Percentiles rank a stretch among this genome's conserved stretches.
Evolutionary conservation across 64 coral and sea anemone species (phyloP).

Genomic region (Pocillopora verrucosa): DNA sequence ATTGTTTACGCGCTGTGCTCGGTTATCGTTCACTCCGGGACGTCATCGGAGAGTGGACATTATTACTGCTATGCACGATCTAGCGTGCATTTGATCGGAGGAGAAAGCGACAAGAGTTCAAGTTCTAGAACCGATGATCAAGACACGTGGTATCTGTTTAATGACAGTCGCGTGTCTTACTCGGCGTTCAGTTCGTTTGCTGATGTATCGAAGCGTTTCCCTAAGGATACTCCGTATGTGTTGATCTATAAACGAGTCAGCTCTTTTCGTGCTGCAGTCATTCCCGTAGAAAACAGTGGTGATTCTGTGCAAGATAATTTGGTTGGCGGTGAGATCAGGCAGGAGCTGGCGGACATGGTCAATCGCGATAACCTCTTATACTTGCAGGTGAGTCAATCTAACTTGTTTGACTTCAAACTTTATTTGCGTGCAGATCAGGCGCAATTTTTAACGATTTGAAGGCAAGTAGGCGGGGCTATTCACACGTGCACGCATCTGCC

Average conservation of each 20-base stretch:
- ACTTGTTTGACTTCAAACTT: not conserved
- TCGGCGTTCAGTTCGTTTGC: slow-evolving; percentile 73
- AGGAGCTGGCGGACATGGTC: slow-evolving; percentile 44
- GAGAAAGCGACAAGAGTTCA: slow-evolving; percentile 7
- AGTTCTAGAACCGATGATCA: slow-evolving; percentile 27
- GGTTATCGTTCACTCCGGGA: slow-evolving; percentile 92
- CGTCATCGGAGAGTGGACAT: slow-evolving; percentile 92
- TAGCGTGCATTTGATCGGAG: not conserved
- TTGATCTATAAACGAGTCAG: slow-evolving; percentile 76
- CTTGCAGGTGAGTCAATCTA: slow-evolving; percentile 35
- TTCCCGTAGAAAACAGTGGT: not conserved
- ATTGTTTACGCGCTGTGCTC: slow-evolving; percentile 82
- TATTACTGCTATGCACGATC: slow-evolving; percentile 96
- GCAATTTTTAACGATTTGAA: too few relatives aligned
- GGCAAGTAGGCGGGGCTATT: too few relatives aligned
- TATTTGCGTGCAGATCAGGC: not conserved
- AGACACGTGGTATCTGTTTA: slow-evolving; percentile 78
- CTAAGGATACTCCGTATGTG: slow-evolving; percentile 92
- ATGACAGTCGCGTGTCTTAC: slow-evolving; percentile 86
- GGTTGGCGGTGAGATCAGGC: slow-evolving; percentile 22
- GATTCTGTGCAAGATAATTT: not conserved
- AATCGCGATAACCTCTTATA: slow-evolving; percentile 56
- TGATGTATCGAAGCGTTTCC: slow-evolving; percentile 77
- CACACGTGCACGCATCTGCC: too few relatives aligned
- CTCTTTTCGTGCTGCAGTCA: not conserved